Evolutionary conservation across 2,113 vertebrate species (phyloP).

Genomic region (Tympanuchus pallidicinctus): DNA sequence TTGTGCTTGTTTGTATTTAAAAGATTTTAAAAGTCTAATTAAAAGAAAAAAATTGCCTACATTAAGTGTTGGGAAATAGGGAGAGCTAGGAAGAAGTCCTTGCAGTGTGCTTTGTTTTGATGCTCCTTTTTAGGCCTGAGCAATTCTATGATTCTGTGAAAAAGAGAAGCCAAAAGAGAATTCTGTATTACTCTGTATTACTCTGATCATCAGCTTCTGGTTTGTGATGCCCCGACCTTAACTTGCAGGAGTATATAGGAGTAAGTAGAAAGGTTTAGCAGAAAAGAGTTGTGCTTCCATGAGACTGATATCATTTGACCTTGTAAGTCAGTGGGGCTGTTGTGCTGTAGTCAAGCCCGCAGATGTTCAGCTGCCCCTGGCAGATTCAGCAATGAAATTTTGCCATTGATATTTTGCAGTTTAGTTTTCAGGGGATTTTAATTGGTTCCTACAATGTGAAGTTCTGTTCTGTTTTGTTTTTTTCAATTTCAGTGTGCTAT

Average conservation of each 20-base stretch:
- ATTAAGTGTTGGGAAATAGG: background rate
- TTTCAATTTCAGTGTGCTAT: background rate
- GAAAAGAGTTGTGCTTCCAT: background rate
- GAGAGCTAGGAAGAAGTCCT: background rate
- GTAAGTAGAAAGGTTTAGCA: background rate
- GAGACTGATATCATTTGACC: background rate
- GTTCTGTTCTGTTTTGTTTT: background rate
- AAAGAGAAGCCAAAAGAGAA: background rate
- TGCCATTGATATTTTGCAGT: background rate
- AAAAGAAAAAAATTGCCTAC: background rate
- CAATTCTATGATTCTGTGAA: background rate
- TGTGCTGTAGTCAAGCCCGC: background rate
- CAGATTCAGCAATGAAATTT: background rate
- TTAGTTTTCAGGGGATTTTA: background rate
- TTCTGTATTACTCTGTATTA: background rate
- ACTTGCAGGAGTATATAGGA: background rate
- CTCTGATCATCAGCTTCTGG: background rate
- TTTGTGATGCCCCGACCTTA: background rate
- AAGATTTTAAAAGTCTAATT: background rate
- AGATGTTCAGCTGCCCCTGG: background rate
- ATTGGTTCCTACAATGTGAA: background rate
- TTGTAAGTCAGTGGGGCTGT: background rate
- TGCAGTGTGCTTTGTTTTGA: background rate
- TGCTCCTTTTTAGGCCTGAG: background rate
- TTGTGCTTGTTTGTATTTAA: background rate